These are phyloP conservation scores for Halocaridina rubra DNA, from an alignment of 2,888 invertebrate genomes.

Conservation along the genomic window DNA sequence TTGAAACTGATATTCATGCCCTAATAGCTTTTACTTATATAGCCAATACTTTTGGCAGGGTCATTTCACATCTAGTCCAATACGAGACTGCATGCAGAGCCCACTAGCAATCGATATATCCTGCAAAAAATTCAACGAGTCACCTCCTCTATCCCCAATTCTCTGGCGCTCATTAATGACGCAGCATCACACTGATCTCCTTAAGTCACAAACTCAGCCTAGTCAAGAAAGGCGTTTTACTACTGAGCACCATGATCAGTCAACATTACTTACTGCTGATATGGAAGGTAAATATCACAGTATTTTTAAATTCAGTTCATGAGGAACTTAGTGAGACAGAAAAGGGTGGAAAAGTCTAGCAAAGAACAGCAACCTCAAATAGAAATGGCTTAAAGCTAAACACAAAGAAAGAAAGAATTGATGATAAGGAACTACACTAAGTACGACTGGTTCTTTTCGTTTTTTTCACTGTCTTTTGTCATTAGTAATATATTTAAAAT, in stretches of 20 bases:
- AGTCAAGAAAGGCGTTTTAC: neutral
- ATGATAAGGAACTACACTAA: too few relatives aligned
- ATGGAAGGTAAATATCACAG: neutral
- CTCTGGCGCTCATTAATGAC: constrained; percentile 12
- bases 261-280: constrained; percentile 2
- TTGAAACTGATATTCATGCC: too few relatives aligned
- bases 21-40: too few relatives aligned
- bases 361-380: too few relatives aligned
- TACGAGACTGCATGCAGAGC: constrained; percentile 3
- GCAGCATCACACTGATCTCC: neutral
- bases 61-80: constrained; percentile 48
- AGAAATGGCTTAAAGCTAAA: too few relatives aligned
- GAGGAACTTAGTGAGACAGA: too few relatives aligned
- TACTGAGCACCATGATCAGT: neutral
- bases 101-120: constrained; percentile 11
- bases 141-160: constrained; percentile 44
- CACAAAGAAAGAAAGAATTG: too few relatives aligned
- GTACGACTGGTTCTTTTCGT: too few relatives aligned
- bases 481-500: too few relatives aligned
- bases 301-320: too few relatives aligned
- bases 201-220: neutral
- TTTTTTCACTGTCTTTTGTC: too few relatives aligned
- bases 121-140: neutral
- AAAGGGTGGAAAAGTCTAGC: too few relatives aligned
- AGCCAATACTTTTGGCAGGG: constrained; percentile 27